Base-by-base conservation (phyloP, 2,888 invertebrate genomes). In the Caradrina kadenii region DNA sequence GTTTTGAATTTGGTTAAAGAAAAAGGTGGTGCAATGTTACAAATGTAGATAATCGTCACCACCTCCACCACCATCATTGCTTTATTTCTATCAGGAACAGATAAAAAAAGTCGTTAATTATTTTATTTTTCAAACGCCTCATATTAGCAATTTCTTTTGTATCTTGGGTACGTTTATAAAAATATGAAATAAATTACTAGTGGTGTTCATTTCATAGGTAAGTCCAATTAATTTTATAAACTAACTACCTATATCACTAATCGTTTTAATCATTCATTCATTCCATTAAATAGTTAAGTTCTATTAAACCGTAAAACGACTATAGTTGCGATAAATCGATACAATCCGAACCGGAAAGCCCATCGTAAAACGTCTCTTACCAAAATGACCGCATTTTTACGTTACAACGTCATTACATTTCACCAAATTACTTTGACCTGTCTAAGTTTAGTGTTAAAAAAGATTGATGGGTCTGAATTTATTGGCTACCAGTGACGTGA, bases 301-400 rank as follows among this genome's bases (percentile, higher is more conserved):
- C 62, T 60, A 65, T 26, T 53, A 53, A 78, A 78, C 63, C 55
- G 56, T 65, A 58, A 79, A 79, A 72, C 58, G 67, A 56, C 42
- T 21, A 73, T 62, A 73, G 59, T 73, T 72, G 59, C 81, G 68
- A 86, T 85, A 83, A 82, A 87, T 87, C 73, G 81, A 73, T 79
- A 68, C 82, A 87, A 87, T 87, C 82, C 74, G 81, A 87, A 81
- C 67, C 79, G 77, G 77, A 76, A 82, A 74, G 72, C 74, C 80
- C 82, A 81, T 67, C 54, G 67, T 69, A 77, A 79, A 70, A 73
- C 77, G 64, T 64, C 73, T 83, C 81, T 85, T 83, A 84, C 77
- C 74, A 69, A 81, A 91, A 90, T 86, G 87, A 83, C 88, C 85
- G 72, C 73, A 83, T 81, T 88, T 87, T 83, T 83, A 83, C 81